These are phyloP conservation scores for Bugulina stolonifera DNA, from an alignment of 2,888 invertebrate species.

Conservation along the genomic window DNA sequence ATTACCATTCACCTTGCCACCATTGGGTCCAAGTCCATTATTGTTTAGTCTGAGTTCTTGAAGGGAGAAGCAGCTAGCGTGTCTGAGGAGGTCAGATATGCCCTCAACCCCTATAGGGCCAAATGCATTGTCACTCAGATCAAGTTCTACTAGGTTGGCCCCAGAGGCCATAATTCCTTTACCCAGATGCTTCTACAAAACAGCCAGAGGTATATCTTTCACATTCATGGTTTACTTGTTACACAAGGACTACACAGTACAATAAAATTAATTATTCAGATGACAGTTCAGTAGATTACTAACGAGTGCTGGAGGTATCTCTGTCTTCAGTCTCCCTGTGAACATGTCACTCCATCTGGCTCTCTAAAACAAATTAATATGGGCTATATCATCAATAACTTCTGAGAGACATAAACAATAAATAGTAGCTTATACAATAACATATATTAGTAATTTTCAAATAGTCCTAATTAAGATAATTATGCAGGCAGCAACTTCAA, in stretches of 20 bases:
- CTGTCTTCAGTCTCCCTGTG: constrained; percentile 86
- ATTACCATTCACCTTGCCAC: constrained; percentile 65
- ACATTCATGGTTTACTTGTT: too few species aligned
- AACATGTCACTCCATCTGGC: constrained; percentile 95
- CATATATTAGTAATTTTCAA: too few species aligned
- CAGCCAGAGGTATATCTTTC: too few species aligned
- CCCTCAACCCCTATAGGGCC: constrained; percentile 73
- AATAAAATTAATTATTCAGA: too few species aligned
- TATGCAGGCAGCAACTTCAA: too few species aligned
- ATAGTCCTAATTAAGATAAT: too few species aligned
- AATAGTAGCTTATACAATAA: too few species aligned
- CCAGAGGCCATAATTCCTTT: constrained; percentile 73
- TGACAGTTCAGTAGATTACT: too few species aligned
- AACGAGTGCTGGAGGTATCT: constrained; percentile 86
- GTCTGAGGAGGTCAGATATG: constrained; percentile 72
- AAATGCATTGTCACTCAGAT: constrained; percentile 93
- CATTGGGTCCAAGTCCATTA: constrained; percentile 86
- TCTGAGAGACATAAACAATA: too few species aligned
- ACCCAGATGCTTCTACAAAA: constrained; percentile 64
- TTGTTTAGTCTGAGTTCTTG: constrained; percentile 81
- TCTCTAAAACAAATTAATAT: constrained; percentile 49
- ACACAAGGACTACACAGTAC: too few species aligned
- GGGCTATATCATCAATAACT: not conserved
- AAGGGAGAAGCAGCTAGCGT: constrained; percentile 76
- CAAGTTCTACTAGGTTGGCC: constrained; percentile 73